Conservation (phyloP, 1,140 invertebrate species). For the Danaus plexippus region DNA sequence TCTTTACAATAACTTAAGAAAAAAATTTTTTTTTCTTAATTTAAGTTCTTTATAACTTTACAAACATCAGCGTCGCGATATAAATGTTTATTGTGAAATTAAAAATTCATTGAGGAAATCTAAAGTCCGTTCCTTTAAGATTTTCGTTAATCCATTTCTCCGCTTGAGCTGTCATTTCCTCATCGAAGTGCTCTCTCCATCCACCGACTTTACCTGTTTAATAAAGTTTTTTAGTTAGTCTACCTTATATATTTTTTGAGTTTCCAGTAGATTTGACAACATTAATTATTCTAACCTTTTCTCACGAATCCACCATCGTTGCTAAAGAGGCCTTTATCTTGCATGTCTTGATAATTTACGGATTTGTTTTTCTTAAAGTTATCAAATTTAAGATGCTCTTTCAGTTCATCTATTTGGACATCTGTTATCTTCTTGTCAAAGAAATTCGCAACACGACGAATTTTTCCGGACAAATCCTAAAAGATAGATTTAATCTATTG, state of each 20-base stretch:
- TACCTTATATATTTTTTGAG: too few species aligned
- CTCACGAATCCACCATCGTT: constrained; percentile 8
- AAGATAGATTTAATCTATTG: constrained; percentile 4
- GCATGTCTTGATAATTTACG: constrained; percentile 6
- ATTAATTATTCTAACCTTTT: constrained; percentile 8
- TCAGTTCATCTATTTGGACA: constrained; percentile 1
- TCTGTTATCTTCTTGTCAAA: constrained; percentile 2
- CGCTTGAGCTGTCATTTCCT: constrained; percentile 70
- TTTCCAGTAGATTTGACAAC: not conserved
- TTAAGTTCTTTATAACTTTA: too few species aligned
- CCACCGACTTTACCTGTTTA: constrained; percentile 68
- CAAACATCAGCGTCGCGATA: too few species aligned
- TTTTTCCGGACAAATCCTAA: constrained; percentile 6
- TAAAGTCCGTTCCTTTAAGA: constrained; percentile 66
- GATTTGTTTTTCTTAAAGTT: constrained; percentile 16
- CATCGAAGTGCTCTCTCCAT: constrained; percentile 74
- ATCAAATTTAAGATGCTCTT: constrained; percentile 7
- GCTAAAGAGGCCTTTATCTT: constrained; percentile 4
- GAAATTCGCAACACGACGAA: constrained; percentile 6
- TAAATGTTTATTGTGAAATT: too few species aligned
- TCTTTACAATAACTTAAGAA: too few species aligned
- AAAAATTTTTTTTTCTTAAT: too few species aligned
- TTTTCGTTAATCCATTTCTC: constrained; percentile 75
- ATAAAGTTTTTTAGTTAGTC: not conserved
- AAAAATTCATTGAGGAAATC: constrained; percentile 38